phyloP scores from a whole-genome alignment of 2,797 vertebrate species.

The Ctenosaura bakeri region DNA sequence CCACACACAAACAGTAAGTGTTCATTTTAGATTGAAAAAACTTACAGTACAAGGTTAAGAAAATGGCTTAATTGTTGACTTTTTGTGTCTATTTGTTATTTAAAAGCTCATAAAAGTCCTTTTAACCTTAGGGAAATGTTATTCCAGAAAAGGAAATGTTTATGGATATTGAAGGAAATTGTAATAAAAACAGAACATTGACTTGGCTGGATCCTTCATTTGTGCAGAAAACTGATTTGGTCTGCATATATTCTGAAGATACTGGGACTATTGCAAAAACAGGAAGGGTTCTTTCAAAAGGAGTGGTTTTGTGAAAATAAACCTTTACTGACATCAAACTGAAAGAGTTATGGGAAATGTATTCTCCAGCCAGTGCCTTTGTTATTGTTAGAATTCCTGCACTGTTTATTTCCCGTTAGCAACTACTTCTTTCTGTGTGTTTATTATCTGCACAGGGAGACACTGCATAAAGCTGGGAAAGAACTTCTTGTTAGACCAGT shows the following conservation, averaged over 20 bases:
- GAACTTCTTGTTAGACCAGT: fast-evolving
- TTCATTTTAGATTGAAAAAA: neutral
- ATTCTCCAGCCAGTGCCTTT: slow-evolving; percentile 30
- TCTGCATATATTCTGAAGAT: neutral
- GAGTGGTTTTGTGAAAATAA: slow-evolving; percentile 55
- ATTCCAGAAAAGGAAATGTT: neutral
- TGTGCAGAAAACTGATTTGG: fast-evolving
- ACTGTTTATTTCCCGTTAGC: neutral
- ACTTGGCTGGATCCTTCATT: neutral
- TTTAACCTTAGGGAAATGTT: neutral
- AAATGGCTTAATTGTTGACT: neutral
- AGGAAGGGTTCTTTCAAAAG: slow-evolving; percentile 59
- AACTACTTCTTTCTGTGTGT: neutral
- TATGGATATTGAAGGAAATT: neutral
- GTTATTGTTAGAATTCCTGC: neutral
- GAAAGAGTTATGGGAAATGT: slow-evolving; percentile 52
- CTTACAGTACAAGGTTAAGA: neutral
- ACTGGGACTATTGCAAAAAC: slow-evolving; percentile 32
- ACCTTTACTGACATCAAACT: slow-evolving; percentile 19
- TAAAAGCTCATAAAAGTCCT: neutral
- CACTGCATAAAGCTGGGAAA: fast-evolving
- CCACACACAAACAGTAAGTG: neutral
- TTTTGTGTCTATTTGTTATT: neutral
- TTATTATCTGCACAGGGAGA: fast-evolving
- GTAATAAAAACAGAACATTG: neutral